A percentile compares a stretch with the other conserved stretches of the same genome.
Conservation (phyloP, 1,140 invertebrate species). For the Bombus soroeensis region DNA sequence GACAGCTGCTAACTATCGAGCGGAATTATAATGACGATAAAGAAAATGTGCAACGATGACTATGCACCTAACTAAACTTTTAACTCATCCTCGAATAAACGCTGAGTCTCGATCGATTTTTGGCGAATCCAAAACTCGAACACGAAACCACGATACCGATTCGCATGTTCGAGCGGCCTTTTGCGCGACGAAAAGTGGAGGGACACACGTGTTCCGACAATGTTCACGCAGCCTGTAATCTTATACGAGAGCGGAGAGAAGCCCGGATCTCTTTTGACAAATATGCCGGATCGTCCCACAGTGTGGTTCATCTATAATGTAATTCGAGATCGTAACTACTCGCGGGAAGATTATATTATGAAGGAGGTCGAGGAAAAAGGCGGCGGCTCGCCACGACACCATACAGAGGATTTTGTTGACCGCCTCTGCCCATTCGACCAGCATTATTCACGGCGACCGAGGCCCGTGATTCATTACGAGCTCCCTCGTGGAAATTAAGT, state of each 20-base stretch:
- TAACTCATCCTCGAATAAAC: no score
- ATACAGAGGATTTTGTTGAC: constrained; percentile 16
- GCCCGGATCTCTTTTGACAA: constrained; percentile 68
- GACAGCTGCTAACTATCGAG: no score
- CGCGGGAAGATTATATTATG: constrained; percentile 61
- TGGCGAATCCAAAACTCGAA: no score
- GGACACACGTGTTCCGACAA: constrained; percentile 54
- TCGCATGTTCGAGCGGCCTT: background rate
- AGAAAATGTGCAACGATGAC: no score
- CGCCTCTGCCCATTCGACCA: constrained; percentile 13
- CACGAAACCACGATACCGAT: background rate
- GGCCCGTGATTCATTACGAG: constrained; percentile 61
- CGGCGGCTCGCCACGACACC: constrained; percentile 27
- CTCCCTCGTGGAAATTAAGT: constrained; percentile 55
- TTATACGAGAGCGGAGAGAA: constrained; percentile 37
- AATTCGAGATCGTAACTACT: constrained; percentile 69
- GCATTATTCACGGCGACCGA: constrained; percentile 56
- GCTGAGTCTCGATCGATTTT: background rate
- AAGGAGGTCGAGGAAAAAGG: constrained; percentile 36
- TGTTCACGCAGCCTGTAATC: constrained; percentile 51
- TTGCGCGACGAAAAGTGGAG: background rate
- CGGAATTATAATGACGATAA: no score
- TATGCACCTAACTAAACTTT: no score
- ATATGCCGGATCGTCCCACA: constrained; percentile 63
- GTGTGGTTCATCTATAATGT: constrained; percentile 66